phyloP scores from a whole-genome alignment of 2,888 invertebrate species.

The Sepioteuthis lessoniana region DNA sequence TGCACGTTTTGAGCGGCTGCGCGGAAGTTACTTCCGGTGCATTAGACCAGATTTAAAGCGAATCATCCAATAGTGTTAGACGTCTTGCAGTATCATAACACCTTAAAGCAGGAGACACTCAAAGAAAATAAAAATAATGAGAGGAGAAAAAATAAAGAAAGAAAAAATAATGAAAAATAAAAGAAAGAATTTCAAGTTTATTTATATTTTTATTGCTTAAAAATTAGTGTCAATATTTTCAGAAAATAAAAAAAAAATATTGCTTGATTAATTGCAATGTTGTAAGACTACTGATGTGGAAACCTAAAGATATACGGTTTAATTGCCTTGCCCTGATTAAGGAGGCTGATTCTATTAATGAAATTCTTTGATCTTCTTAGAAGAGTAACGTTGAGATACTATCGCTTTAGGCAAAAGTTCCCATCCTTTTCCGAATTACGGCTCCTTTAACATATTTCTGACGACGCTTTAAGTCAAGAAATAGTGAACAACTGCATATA shows the following conservation, averaged over 20 bases:
- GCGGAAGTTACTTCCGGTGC: constrained; percentile 23
- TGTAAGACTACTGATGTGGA: neutral
- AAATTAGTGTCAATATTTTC: too few relatives aligned
- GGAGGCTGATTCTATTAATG: neutral
- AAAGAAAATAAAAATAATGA: neutral
- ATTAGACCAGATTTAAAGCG: neutral
- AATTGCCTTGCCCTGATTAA: neutral
- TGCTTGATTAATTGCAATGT: neutral
- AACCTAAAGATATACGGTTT: neutral
- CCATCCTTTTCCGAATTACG: too few relatives aligned
- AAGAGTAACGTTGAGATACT: too few relatives aligned
- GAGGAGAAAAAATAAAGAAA: too few relatives aligned
- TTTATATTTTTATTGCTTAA: too few relatives aligned
- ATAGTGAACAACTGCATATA: too few relatives aligned
- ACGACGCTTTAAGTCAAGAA: too few relatives aligned
- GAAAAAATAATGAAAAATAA: too few relatives aligned
- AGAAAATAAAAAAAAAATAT: neutral
- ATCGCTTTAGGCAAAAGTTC: too few relatives aligned
- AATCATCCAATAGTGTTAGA: neutral
- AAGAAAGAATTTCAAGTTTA: neutral
- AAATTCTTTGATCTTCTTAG: neutral
- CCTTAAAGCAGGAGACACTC: neutral
- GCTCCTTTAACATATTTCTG: too few relatives aligned
- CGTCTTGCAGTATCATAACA: neutral
- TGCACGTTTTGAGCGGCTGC: neutral